A percentile compares a stretch with the other conserved stretches of the same genome.
Conservation (phyloP, 2,797 vertebrate species). For the Leptoclinus maculatus region DNA sequence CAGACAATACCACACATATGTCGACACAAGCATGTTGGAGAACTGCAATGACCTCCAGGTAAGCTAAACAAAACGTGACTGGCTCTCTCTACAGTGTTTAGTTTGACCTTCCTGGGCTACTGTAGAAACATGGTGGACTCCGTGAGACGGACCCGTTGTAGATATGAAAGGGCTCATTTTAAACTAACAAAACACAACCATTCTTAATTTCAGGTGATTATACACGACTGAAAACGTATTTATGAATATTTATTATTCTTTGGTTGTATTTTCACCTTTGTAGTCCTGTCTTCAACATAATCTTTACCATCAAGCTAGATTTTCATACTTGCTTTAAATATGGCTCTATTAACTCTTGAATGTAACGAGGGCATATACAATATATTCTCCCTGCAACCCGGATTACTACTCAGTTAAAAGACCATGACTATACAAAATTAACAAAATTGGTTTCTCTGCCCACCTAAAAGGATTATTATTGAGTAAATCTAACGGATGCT, state of each 20-base stretch:
- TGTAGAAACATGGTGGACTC: background rate
- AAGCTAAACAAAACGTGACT: too few species aligned
- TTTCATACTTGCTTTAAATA: slow-evolving; percentile 19
- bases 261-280: background rate
- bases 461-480: slow-evolving; percentile 8
- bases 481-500: background rate
- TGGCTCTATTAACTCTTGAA: slow-evolving; percentile 12
- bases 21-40: too few species aligned
- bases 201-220: background rate
- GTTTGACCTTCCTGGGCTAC: background rate
- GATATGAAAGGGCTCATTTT: too few species aligned
- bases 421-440: background rate
- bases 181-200: background rate
- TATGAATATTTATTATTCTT: background rate
- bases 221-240: background rate
- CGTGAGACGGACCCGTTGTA: background rate
- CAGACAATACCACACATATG: background rate
- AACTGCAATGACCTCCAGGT: too few species aligned
- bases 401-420: background rate
- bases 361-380: background rate
- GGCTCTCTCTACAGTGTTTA: background rate
- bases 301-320: background rate
- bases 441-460: background rate
- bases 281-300: background rate
- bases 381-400: slow-evolving; percentile 17